Evolutionary conservation across 1,140 invertebrate species (phyloP), one percentile per base, ranked within the genome.

Genomic region (Pissodes strobi): DNA sequence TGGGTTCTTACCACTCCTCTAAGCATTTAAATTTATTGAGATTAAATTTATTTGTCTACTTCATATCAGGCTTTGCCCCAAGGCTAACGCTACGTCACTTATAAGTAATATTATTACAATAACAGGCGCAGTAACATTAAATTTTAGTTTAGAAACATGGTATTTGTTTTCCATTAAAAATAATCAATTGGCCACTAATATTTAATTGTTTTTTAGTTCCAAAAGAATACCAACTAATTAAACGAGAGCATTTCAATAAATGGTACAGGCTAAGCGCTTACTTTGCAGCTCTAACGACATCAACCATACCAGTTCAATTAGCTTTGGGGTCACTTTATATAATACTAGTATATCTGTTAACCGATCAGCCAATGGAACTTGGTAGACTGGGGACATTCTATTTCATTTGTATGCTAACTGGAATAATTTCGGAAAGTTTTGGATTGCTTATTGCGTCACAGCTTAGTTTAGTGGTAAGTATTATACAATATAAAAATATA

Each of bases 191-290:
- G n/a, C n/a, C n/a, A n/a, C 25, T 27, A 27, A 27, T 27, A 57
- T 51, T 51, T 45, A 58, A 67, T 70, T 66, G 63, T 71, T 75
- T 84, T 86, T 23, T 78, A 97, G 94, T 95, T 86, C 94, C 94
- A 0, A 83, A 86, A 18, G 93, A 97, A 81, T 90, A 95, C 49
- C 86, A 88, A 48, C 82, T 95, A 2, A 81, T 97, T 64, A 92
- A 93, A 68, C 81, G 94, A 55, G 95, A 98, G 80, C 90, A 96
- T 73, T 91, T 96, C 70, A 98, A 98, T 77, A 87, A 91, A 68
- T 98, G 94, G 94, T 98, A 97, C 78, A 87, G 89, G 19, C 76
- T 97, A 12, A 90, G 90, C 73, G 88, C 94, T 0, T 97, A 97
- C 75, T 97, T 93, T 76, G 84, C 89, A 8, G 94, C 95, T 0